Conservation (phyloP, 2,797 vertebrate species). For the Channallabes apus region DNA sequence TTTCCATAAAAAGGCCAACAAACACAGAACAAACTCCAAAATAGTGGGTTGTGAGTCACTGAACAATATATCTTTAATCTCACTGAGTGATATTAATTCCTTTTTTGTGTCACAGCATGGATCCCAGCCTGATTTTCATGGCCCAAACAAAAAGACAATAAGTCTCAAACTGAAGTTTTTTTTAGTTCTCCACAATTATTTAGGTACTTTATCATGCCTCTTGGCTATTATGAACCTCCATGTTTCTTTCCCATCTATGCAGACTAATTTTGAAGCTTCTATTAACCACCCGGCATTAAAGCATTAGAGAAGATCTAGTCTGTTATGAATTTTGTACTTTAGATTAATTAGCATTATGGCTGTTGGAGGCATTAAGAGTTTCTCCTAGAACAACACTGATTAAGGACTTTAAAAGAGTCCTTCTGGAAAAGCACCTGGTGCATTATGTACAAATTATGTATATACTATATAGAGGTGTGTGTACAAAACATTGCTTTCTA, state of each 20-base stretch:
- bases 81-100: neutral
- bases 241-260: conserved; percentile 22
- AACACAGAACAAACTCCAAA: neutral
- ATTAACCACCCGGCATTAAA: conserved; percentile 9
- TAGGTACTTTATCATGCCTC: conserved; percentile 40
- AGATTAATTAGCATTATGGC: neutral
- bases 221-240: conserved; percentile 19
- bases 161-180: conserved; percentile 24
- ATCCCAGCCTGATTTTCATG: neutral
- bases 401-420: neutral
- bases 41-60: neutral
- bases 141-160: conserved; percentile 30
- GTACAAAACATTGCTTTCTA: neutral
- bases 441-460: neutral
- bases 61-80: neutral
- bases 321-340: conserved; percentile 21
- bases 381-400: conserved; percentile 1
- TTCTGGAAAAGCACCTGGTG: neutral
- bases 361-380: conserved; percentile 36
- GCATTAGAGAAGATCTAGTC: conserved; percentile 19
- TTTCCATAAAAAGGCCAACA: too few species aligned
- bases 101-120: neutral
- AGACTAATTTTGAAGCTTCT: conserved; percentile 25
- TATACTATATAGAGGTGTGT: neutral
- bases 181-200: conserved; percentile 41